Percentiles rank a stretch among this genome's conserved stretches.
phyloP scores from a whole-genome alignment of 2,888 invertebrate genomes.

The Aproaerema taeniolella region DNA sequence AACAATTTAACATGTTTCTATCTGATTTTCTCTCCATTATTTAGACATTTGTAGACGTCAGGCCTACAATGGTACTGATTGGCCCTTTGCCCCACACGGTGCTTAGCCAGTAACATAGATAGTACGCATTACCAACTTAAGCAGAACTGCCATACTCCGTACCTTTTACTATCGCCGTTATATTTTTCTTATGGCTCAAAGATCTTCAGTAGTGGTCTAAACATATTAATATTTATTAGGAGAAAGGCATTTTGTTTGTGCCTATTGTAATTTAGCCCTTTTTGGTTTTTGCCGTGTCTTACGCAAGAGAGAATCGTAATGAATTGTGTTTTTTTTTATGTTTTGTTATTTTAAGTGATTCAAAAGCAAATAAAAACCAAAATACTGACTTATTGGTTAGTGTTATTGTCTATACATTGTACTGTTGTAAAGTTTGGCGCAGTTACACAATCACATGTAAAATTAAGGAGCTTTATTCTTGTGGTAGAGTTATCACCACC shows the following conservation, averaged over 20 bases:
- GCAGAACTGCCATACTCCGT: constrained; percentile 24
- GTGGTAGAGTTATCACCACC: too few relatives aligned
- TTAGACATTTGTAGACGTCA: constrained; percentile 56
- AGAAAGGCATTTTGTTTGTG: constrained; percentile 43
- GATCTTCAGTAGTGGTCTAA: constrained; percentile 25
- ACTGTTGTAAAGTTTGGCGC: too few relatives aligned
- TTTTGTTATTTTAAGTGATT: too few relatives aligned
- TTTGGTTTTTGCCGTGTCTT: constrained; percentile 23
- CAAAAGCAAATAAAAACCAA: too few relatives aligned
- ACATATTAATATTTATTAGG: constrained; percentile 55
- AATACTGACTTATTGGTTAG: too few relatives aligned
- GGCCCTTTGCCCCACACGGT: constrained; percentile 37
- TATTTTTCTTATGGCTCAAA: constrained; percentile 12
- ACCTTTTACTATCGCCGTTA: constrained; percentile 5
- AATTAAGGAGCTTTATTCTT: too few relatives aligned
- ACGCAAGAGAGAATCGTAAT: constrained; percentile 16
- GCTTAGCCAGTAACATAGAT: constrained; percentile 23
- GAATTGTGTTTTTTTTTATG: constrained; percentile 49
- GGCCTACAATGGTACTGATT: constrained; percentile 54
- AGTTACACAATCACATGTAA: too few relatives aligned
- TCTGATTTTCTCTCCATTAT: constrained; percentile 41
- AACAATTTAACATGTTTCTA: constrained; percentile 19
- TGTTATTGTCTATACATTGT: too few relatives aligned
- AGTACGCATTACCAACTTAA: constrained; percentile 28
- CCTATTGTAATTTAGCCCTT: constrained; percentile 34